Percentiles rank a stretch among this genome's conserved stretches.
phyloP scores from a whole-genome alignment of 1,140 invertebrate genomes.

The Drosophila orosa region DNA sequence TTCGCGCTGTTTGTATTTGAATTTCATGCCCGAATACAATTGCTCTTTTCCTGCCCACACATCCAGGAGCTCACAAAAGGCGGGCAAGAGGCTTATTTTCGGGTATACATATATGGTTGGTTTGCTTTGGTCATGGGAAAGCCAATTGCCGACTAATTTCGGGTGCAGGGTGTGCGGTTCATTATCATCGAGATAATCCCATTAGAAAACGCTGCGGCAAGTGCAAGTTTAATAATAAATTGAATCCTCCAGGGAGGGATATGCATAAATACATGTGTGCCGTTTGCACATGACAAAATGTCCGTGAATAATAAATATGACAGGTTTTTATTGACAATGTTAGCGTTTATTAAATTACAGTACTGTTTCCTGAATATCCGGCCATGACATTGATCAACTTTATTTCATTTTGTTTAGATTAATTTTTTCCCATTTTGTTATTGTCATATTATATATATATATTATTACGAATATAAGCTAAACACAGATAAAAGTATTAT shows the following conservation, averaged over 20 bases:
- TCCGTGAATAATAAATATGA: background rate
- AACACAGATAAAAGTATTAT: background rate
- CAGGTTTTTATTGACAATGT: slow-evolving; percentile 3
- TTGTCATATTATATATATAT: background rate
- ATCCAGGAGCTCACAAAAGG: slow-evolving; percentile 44
- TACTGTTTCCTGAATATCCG: background rate
- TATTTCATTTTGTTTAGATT: too few relatives aligned
- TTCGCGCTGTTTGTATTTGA: slow-evolving; percentile 79
- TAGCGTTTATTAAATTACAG: background rate
- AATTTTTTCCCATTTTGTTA: background rate
- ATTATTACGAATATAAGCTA: background rate
- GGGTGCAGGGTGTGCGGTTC: slow-evolving; percentile 62
- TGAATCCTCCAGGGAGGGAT: slow-evolving; percentile 7
- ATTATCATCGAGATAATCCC: slow-evolving; percentile 71
- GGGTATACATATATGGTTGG: slow-evolving; percentile 66
- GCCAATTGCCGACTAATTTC: slow-evolving; percentile 57
- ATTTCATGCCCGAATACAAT: slow-evolving; percentile 77
- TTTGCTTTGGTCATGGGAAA: slow-evolving; percentile 69
- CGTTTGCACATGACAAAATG: slow-evolving; percentile 20
- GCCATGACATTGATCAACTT: background rate
- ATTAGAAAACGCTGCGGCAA: slow-evolving; percentile 58
- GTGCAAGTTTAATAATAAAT: slow-evolving; percentile 43
- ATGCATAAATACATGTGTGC: slow-evolving; percentile 33
- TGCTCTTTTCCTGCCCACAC: slow-evolving; percentile 73
- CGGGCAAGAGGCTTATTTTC: slow-evolving; percentile 64